Percentiles rank a stretch among this genome's conserved stretches.
These are phyloP conservation scores for Phalera bucephala DNA, from an alignment of 2,888 invertebrate genomes.

Conservation along the genomic window DNA sequence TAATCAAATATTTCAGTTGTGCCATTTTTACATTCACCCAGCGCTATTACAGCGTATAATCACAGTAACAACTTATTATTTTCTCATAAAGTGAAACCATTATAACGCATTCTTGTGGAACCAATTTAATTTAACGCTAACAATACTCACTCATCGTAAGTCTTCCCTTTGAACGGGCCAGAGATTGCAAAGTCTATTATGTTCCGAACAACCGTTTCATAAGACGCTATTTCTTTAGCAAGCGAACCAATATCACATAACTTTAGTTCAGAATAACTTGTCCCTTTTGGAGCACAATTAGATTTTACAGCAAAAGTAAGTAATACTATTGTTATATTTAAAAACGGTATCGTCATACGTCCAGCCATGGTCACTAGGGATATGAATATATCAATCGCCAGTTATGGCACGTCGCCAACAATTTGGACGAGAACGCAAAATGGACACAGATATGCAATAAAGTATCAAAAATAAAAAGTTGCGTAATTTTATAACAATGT, in stretches of 20 bases:
- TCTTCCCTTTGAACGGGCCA: conserved; percentile 81
- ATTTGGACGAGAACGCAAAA: conserved; percentile 1
- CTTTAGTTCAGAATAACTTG: conserved; percentile 13
- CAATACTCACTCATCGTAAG: conserved; percentile 78
- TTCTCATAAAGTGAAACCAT: not conserved
- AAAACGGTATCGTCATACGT: conserved; percentile 13
- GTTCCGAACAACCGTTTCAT: conserved; percentile 70
- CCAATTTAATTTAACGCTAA: conserved; percentile 17
- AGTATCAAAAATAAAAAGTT: no score
- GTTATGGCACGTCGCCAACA: conserved; percentile 4
- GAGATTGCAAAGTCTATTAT: conserved; percentile 73
- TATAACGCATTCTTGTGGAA: not conserved
- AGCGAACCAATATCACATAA: conserved; percentile 46
- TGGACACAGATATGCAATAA: no score
- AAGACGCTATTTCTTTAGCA: conserved; percentile 83
- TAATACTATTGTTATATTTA: conserved; percentile 2
- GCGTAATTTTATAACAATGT: not conserved
- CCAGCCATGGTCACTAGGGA: conserved; percentile 6
- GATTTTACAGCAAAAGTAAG: conserved; percentile 1
- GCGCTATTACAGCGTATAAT: no score
- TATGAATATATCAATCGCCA: conserved; percentile 10
- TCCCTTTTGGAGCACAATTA: not conserved
- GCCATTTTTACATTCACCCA: no score
- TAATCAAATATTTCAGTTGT: no score
- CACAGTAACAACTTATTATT: no score